These are phyloP conservation scores for Gambelia wislizenii DNA, from an alignment of 2,797 vertebrate species.

Conservation along the genomic window DNA sequence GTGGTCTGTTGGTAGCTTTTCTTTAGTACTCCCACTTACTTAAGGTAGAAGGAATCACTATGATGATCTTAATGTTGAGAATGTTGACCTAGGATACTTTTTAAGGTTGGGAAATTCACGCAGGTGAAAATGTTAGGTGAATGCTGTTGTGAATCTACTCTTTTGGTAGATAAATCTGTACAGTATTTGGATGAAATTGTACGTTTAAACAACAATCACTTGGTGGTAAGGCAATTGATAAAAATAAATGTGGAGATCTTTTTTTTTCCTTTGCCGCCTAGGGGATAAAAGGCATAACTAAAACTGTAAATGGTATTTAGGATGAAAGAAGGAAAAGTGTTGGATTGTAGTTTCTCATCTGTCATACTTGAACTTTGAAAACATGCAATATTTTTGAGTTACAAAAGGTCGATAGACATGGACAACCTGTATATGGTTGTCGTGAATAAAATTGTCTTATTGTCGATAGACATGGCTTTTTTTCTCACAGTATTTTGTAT, in stretches of 20 bases:
- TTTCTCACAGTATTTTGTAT: not conserved
- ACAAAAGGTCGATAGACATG: not conserved
- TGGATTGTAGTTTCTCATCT: slow-evolving; percentile 34
- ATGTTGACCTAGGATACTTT: slow-evolving; percentile 17
- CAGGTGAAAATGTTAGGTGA: slow-evolving; percentile 11
- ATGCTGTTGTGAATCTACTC: slow-evolving; percentile 10
- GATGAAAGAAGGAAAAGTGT: slow-evolving; percentile 33
- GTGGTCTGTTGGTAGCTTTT: slow-evolving; percentile 4
- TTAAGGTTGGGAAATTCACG: slow-evolving; percentile 46
- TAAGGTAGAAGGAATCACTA: slow-evolving; percentile 40
- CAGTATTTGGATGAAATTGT: not conserved
- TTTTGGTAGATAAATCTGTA: slow-evolving; percentile 7
- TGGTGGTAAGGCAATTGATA: not conserved
- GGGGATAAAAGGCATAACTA: slow-evolving; percentile 27
- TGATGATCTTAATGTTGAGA: not conserved
- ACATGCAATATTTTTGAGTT: slow-evolving; percentile 11
- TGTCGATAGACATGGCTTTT: not conserved
- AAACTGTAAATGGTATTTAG: slow-evolving; percentile 28
- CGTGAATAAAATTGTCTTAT: no score
- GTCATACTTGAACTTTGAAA: not conserved
- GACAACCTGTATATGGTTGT: no score
- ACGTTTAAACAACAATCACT: not conserved
- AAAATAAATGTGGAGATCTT: slow-evolving; percentile 3
- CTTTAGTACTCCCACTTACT: slow-evolving; percentile 48
- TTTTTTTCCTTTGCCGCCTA: slow-evolving; percentile 19